Base-by-base conservation (phyloP, 2,888 invertebrate species). In the Campoplex capitator region DNA sequence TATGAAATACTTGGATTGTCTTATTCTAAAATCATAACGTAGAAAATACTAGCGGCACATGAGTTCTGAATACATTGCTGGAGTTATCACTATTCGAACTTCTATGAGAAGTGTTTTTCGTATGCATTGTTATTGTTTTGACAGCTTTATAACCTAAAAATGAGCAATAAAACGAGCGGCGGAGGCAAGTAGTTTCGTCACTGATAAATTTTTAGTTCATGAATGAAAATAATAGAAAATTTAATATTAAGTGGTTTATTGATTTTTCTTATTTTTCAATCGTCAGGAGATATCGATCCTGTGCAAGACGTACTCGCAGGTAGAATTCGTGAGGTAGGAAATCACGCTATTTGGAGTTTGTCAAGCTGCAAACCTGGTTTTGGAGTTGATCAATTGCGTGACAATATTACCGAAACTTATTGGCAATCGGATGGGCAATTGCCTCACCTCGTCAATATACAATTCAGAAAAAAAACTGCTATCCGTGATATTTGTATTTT, bases 361-460 rank as follows among this genome's bases (percentile, higher is more conserved):
- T 99, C 99, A 0, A 99, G 99, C 3, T 99, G 99, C 94, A 99
- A 99, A 96, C 98, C 99, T 94, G 99, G 99, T 68, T 99, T 99
- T 95, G 99, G 99, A 3, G 99, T 99, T 6, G 98, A 99, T 93
- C 99, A 99, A 93, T 95, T 99, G 65, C 95, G 99, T 88, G 99
- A 99, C 94, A 98, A 99, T 93, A 98, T 98, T 88, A 97, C 98
- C 95, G 99, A 99, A 90, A 99, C 99, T 3, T 99, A 99, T 94
- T 99, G 99, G 99, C 99, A 99, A 94, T 99, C 99, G 0, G 99
- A 99, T 95, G 99, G 99, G 0, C 99, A 99, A 90, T 96, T 99
- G 88, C 99, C 99, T 3, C 99, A 99, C 95, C 95, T 99, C 88
- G 98, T 99, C 0, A 99, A 99, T 93, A 98, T 99, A 89, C 99